Conservation (phyloP, 2,797 vertebrate species). For the Ceryle rudis region DNA sequence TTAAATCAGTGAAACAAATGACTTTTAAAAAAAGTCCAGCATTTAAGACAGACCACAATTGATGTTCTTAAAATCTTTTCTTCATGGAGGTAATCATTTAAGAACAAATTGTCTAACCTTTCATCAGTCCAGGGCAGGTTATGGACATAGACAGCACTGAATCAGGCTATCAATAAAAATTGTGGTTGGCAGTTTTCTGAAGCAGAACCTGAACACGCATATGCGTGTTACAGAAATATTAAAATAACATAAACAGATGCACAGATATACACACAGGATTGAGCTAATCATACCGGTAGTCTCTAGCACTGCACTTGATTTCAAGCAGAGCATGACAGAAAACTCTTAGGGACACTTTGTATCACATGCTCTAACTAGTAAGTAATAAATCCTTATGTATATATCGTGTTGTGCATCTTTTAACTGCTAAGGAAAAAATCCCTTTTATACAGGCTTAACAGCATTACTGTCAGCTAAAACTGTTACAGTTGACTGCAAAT, state of each 20-base stretch:
- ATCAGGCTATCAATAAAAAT: neutral
- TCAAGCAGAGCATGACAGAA: slow-evolving; percentile 12
- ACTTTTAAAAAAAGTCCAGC: neutral
- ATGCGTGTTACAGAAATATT: neutral
- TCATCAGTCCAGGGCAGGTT: neutral
- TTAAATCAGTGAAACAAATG: slow-evolving; percentile 21
- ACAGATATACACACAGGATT: neutral
- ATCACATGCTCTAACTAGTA: slow-evolving; percentile 18
- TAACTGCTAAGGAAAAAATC: neutral
- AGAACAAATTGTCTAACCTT: neutral
- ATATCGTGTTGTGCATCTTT: neutral
- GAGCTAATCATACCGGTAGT: neutral
- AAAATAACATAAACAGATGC: neutral
- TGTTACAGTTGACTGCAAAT: neutral
- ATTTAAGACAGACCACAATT: neutral
- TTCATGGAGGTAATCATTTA: neutral
- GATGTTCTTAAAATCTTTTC: neutral
- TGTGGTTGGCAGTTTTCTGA: neutral
- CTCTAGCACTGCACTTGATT: neutral
- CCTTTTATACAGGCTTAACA: neutral
- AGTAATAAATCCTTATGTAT: slow-evolving; percentile 12
- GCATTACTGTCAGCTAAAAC: neutral
- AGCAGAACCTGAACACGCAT: neutral
- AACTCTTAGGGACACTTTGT: slow-evolving; percentile 2
- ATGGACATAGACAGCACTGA: neutral